Conservation (phyloP, 2,888 invertebrate species). For the Masnerella sp. region DNA sequence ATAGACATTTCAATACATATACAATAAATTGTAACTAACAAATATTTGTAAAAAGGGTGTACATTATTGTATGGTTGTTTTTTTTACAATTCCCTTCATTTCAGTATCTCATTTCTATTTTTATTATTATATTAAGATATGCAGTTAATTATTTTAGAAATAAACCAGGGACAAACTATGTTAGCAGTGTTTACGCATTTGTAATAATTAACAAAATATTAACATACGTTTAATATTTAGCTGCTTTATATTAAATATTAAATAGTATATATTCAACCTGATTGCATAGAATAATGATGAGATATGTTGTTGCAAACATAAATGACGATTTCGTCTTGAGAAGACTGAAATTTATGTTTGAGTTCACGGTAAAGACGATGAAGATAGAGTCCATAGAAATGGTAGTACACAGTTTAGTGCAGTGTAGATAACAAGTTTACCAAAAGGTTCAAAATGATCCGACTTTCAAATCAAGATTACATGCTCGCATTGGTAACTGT, state of each 20-base stretch:
- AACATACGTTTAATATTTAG: neutral
- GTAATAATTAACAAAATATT: too few relatives aligned
- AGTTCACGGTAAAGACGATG: constrained; percentile 4
- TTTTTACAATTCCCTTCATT: too few relatives aligned
- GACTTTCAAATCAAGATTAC: neutral
- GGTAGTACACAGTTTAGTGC: constrained; percentile 5
- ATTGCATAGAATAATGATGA: constrained; percentile 2
- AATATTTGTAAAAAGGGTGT: too few relatives aligned
- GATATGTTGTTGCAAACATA: constrained; percentile 4
- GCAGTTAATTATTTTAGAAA: too few relatives aligned
- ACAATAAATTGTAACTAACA: too few relatives aligned
- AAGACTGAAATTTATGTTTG: constrained; percentile 12
- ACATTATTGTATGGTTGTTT: too few relatives aligned
- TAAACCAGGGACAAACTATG: too few relatives aligned
- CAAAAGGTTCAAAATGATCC: constrained; percentile 10
- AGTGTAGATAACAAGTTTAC: constrained; percentile 21
- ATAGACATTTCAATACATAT: too few relatives aligned
- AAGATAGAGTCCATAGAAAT: constrained; percentile 11
- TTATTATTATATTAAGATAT: too few relatives aligned
- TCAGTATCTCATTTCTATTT: too few relatives aligned
- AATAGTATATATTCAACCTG: neutral
- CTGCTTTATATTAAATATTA: neutral
- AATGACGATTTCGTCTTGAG: constrained; percentile 3
- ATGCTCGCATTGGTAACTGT: neutral
- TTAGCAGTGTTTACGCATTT: too few relatives aligned